Evolutionary conservation across 2,113 vertebrate species (phyloP).

Genomic region (Xenopus tropicalis): DNA sequence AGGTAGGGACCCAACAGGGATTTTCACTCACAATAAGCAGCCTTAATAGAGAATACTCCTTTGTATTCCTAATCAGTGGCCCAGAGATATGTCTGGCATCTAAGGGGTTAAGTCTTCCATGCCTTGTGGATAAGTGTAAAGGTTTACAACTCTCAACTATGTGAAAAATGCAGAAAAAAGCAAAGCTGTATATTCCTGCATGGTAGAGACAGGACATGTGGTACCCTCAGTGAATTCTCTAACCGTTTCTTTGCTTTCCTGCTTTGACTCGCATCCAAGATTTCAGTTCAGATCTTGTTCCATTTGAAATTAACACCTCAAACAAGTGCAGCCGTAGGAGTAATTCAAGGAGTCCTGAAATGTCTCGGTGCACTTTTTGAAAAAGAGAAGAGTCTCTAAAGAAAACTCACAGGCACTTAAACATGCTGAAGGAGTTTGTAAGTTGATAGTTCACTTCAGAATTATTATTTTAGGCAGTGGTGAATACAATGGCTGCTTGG

Average conservation of each 20-base stretch:
- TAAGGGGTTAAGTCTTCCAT: background rate
- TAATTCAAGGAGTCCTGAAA: slow-evolving; percentile 44
- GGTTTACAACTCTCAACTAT: slow-evolving; percentile 10
- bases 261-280: slow-evolving; percentile 40
- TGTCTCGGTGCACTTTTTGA: slow-evolving; percentile 41
- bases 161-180: slow-evolving; percentile 24
- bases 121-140: slow-evolving; percentile 8
- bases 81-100: background rate
- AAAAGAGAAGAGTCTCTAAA: slow-evolving; percentile 42
- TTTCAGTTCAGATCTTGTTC: slow-evolving; percentile 41
- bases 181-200: slow-evolving; percentile 12
- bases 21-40: background rate
- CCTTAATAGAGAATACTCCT: background rate
- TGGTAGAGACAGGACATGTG: slow-evolving; percentile 32
- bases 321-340: slow-evolving; percentile 44
- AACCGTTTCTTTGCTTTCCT: slow-evolving; percentile 41
- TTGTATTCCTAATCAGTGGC: background rate
- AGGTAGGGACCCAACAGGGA: too few relatives aligned
- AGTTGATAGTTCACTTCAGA: slow-evolving; percentile 37
- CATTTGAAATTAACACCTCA: slow-evolving; percentile 46
- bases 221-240: slow-evolving; percentile 35
- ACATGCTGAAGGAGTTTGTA: slow-evolving; percentile 32
- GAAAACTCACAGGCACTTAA: slow-evolving; percentile 42
- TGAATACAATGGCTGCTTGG: slow-evolving; percentile 33
- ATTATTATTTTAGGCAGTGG: slow-evolving; percentile 41